Percentiles rank a stretch among this genome's conserved stretches.
These are phyloP conservation scores for Euwallacea fornicatus DNA, from an alignment of 1,140 invertebrate genomes.

Conservation along the genomic window DNA sequence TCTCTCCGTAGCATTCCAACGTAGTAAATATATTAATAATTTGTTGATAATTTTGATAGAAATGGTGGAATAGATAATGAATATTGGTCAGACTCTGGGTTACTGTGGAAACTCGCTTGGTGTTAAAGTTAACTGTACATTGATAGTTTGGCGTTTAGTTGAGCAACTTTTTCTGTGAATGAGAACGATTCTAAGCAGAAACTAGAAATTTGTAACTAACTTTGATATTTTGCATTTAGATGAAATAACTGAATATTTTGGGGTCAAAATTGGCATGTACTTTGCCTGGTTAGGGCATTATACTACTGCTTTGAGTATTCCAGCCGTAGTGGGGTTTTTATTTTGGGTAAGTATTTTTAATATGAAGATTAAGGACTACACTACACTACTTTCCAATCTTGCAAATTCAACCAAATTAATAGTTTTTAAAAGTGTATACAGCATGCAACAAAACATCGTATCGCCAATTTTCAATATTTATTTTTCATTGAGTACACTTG, in stretches of 20 bases:
- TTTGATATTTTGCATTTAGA: constrained; percentile 58
- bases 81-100: no score
- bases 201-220: neutral
- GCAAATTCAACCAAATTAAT: neutral
- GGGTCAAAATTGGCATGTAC: constrained; percentile 95
- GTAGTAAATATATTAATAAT: no score
- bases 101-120: no score
- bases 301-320: constrained; percentile 86
- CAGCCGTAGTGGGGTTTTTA: constrained; percentile 83
- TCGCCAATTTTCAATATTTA: no score
- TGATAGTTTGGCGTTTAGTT: neutral
- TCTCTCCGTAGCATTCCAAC: no score
- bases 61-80: no score
- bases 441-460: no score
- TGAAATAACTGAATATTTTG: constrained; percentile 93
- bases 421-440: neutral
- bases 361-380: constrained; percentile 5
- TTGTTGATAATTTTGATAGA: no score
- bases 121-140: no score
- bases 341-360: constrained; percentile 64
- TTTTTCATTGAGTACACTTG: no score
- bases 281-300: constrained; percentile 96
- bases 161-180: neutral
- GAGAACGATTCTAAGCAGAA: no score
- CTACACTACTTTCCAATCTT: neutral